Evolutionary conservation across 1,140 invertebrate species (phyloP), one percentile per base, ranked within the genome.

Genomic region (Cryptotermes secundus): DNA sequence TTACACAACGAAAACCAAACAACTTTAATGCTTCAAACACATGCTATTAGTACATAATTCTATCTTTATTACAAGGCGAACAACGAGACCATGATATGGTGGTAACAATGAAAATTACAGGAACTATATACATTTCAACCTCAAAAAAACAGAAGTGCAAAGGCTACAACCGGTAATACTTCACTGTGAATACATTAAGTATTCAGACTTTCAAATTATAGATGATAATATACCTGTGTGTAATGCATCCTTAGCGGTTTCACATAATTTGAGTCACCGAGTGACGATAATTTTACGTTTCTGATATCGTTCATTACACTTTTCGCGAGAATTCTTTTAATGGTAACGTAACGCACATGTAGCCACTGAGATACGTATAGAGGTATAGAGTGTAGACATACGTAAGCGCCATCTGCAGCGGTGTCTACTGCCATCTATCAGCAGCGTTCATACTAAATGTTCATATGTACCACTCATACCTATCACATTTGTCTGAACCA

Each of bases 181-280:
- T 59, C 1, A 22, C 2, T 6, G 53, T 7, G 10, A 7, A 72
- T n/a, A 4, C 9, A 26, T 10, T 0, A 6, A 10, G 6, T 14
- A 12, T 6, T 31, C n/a, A 9, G 7, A 3, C 59, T 31, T 31
- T 31, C 7, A 31, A 31, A 24, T 7, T n/a, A 7, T 16, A 72
- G n/a, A 2, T 81, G 80, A 81, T 72, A 14, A 72, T 7, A 72
- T 72, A 72, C 59, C 59, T 72, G 59, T 72, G 59, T 72, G n/a
- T 72, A 72, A 31, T 72, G 26, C 59, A 72, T 72, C 14, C 59
- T n/a, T 31, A 72, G 31, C 59, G 59, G 59, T 31, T 72, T 72
- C 31, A 72, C 59, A 31, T 10, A 72, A 31, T 72, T 31, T 10
- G 59, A 72, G 31, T 72, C 26, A n/a, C 59, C 26, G 7, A 72